Base-by-base conservation (phyloP, 2,888 invertebrate genomes). In the Julus scandinavius region DNA sequence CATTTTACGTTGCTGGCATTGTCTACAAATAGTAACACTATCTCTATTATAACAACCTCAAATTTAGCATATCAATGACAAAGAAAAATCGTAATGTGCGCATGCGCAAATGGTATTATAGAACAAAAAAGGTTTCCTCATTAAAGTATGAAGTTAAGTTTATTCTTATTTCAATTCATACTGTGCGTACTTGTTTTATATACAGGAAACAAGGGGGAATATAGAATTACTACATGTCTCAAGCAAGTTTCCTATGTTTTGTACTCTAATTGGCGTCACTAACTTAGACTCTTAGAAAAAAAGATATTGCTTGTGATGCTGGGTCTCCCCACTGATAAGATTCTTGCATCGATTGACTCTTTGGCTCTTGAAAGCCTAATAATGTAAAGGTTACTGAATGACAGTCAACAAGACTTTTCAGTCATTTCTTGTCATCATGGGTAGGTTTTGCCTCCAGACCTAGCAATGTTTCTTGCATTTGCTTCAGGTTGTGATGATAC, bases 211-310 rank as follows among this genome's bases (percentile, higher is more conserved):
- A 17, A 17, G 13, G 54, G 15, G 4, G 15, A 54, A n/a, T 63
- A 63, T 63, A 63, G n/a, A 63, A 63, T 63, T 63, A n/a, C 63
- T 63, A 6, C n/a, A 63, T n/a, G 63, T 63, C 63, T 63, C 63
- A 63, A 63, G 54, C 3, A 11, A 17, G 11, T 54, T 54, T 54
- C 3, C 1, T 63, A 5, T 6, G 63, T 17, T 63, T 63, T 63
- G 63, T 63, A 1, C 63, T 63, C 63, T 63, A 63, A 63, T n/a
- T 63, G 63, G 63, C n/a, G 63, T 63, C 20, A n/a, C 63, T 54
- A 63, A n/a, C 54, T 17, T 54, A 63, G n/a, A 17, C 58, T 58
- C 58, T 11, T 63, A 17, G n/a, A 63, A 45, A 7, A 45, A 20
- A 20, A 7, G 20, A 20, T n/a, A 63, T 20, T 20, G 63, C 63